Base-by-base conservation (phyloP, 2,888 invertebrate species). In the Spicauda simplicius region DNA sequence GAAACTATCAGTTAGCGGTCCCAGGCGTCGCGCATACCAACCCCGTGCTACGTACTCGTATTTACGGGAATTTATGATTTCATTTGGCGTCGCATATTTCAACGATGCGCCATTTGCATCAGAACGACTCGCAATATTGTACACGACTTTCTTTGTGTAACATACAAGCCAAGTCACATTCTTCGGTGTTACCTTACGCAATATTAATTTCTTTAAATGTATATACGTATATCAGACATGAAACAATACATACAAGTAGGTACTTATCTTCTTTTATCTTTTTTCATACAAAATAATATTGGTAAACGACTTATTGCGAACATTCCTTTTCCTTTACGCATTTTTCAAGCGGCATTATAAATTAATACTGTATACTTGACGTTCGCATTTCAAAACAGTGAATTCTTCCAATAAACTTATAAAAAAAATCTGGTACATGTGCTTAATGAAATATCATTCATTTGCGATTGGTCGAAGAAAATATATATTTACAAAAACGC, bases 31-130 rank as follows among this genome's bases (percentile, higher is more conserved):
- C 57, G 71, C 70, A 72, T 45, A 45, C 45, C 71, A 70, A 67
- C 71, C 70, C 70, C n/a, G 74, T 72, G 74, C 69, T 71, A 68
- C 80, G 77, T 85, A 84, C 86, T 88, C 80, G 77, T 85, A 84
- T 87, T 88, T 83, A 84, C 84, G 73, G 76, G 78, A 88, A 90
- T 90, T 90, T 91, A 90, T 89, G 87, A 86, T 88, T 91, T 91
- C 88, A 91, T 91, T 90, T 90, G 83, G 85, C 82, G 82, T 86
- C 85, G 85, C 88, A 86, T 90, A 89, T 88, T 87, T 90, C 87
- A 88, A 79, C 75, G 80, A 81, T 80, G 86, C 82, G 81, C 79
- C 81, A 82, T 75, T 74, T 75, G 76, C 73, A 89, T 88, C 79
- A 83, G 79, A 86, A 86, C 82, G 82, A 81, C 80, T 79, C 83